phyloP scores from a whole-genome alignment of 1,140 invertebrate species.

The Globodera rostochiensis region DNA sequence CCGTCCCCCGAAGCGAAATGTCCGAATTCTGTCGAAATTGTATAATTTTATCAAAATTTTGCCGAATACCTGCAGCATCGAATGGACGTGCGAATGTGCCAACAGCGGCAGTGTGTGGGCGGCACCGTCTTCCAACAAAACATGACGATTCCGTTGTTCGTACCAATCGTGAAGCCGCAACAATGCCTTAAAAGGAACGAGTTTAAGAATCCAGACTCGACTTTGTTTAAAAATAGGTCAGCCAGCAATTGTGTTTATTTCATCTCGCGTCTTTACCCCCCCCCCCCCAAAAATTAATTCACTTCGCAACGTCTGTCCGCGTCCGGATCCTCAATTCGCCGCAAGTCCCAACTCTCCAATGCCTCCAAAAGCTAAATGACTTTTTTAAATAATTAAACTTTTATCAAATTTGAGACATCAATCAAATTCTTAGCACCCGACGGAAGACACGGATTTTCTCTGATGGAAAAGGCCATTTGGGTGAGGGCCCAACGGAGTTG shows the following conservation, averaged over 20 bases:
- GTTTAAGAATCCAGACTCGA: constrained; percentile 74
- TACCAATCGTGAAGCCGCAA: constrained; percentile 33
- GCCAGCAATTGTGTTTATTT: too few relatives aligned
- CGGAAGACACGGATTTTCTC: neutral
- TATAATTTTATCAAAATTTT: constrained; percentile 13
- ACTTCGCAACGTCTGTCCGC: constrained; percentile 77
- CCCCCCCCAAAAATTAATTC: constrained; percentile 72
- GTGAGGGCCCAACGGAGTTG: constrained; percentile 2
- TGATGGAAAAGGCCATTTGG: constrained; percentile 1
- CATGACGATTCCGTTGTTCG: neutral
- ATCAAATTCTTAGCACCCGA: neutral
- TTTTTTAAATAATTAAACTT: neutral
- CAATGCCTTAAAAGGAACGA: constrained; percentile 63
- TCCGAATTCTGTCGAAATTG: constrained; percentile 68
- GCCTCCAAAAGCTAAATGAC: constrained; percentile 60
- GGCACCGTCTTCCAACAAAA: constrained; percentile 10
- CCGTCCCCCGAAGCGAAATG: constrained; percentile 78
- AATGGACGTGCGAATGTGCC: constrained; percentile 44
- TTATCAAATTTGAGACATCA: neutral
- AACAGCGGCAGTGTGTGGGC: constrained; percentile 34
- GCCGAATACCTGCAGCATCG: constrained; percentile 34
- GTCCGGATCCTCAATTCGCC: constrained; percentile 88
- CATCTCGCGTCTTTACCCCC: too few relatives aligned
- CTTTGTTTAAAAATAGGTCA: constrained; percentile 56
- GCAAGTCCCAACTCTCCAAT: constrained; percentile 82